Base-by-base conservation (phyloP, 2,888 invertebrate genomes). In the Drosophila heteroneura region DNA sequence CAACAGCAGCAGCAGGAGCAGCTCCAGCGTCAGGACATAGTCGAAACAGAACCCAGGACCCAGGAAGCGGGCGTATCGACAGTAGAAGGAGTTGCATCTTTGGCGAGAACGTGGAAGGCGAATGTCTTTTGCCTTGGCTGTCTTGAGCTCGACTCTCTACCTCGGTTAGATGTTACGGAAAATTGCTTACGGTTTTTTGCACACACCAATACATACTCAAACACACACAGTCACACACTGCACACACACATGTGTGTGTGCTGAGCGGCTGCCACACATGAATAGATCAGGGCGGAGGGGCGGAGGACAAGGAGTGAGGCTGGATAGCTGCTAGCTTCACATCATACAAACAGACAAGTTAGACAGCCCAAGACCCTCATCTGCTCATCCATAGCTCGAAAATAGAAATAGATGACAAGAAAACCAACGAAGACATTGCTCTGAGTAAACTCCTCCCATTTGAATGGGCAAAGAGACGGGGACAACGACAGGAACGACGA, bases 111-210 rank as follows among this genome's bases (percentile, higher is more conserved):
- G 65, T 56, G 35, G 74, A 63, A 69, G 83, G 58, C 69, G 57
- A 66, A 74, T 65, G 71, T 89, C 89, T 83, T 87, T 89, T 60
- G 53, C 39, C 30, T 26, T 82, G 60, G 69, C 80, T 79, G 76
- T 78, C 90, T 83, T 88, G 79, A 72, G 76, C 57, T 56, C 39
- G 35, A 58, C 7, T 53, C 79, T 68, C 76, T 63, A 82, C 76
- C 77, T 78, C 80, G 79, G 87, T 86, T 89, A 89, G 88, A 89
- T 89, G 88, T 87, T 89, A 87, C 88, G 90, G 91, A 89, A 89
- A 89, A 89, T 89, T 89, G 88, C 88, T 89, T 89, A 85, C 85
- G 83, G 87, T 89, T 91, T 89, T 91, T 89, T 91, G 85, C 82
- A 74, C 82, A 81, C 81, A 81, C 79, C 59, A 54, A 65, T 70